A percentile compares a stretch with the other conserved stretches of the same genome.
These are phyloP conservation scores for Balaeniceps rex DNA, from an alignment of 2,113 vertebrate species.

Conservation along the genomic window DNA sequence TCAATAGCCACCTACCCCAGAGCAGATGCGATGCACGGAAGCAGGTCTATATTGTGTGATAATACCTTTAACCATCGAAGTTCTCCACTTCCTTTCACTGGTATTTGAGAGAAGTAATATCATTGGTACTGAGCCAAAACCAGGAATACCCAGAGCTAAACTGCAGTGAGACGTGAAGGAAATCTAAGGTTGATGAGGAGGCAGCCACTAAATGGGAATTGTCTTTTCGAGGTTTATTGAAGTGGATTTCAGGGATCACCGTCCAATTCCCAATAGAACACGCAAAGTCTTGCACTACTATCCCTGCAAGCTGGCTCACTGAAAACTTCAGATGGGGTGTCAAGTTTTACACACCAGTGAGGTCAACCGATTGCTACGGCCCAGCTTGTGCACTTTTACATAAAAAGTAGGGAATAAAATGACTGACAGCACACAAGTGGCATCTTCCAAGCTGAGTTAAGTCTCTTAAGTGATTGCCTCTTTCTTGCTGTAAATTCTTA, in stretches of 20 bases:
- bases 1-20: not conserved
- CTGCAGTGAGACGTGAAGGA: not conserved
- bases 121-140: not conserved
- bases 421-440: not conserved
- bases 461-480: not conserved
- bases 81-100: not conserved
- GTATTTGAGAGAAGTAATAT: not conserved
- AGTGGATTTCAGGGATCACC: not conserved
- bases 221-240: not conserved
- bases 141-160: not conserved
- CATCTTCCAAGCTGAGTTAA: not conserved
- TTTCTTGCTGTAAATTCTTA: not conserved
- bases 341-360: not conserved
- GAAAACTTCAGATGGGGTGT: not conserved
- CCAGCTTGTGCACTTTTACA: not conserved
- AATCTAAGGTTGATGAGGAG: not conserved
- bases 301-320: accelerated
- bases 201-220: not conserved
- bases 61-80: not conserved
- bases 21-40: not conserved
- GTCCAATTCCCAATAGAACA: not conserved
- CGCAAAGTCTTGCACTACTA: not conserved
- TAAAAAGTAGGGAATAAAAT: not conserved
- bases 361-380: accelerated
- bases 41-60: not conserved